Evolutionary conservation across 2,888 invertebrate species (phyloP).

Genomic region (Tineola bisselliella): DNA sequence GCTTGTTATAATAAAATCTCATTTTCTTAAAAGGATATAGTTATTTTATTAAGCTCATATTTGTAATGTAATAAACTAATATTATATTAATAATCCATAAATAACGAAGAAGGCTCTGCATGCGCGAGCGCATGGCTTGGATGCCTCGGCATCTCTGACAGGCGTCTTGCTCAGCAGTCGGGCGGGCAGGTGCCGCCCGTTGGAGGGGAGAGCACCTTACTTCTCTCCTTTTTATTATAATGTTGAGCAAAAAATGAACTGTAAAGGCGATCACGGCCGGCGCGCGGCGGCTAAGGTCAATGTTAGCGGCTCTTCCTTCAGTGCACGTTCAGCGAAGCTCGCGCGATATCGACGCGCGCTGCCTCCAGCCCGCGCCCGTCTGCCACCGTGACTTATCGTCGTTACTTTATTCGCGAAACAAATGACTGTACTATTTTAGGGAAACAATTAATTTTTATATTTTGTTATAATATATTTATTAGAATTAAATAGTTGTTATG

Average conservation of each 20-base stretch:
- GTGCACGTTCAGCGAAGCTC: constrained; percentile 59
- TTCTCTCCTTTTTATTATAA: constrained; percentile 64
- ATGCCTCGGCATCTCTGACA: constrained; percentile 6
- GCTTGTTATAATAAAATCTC: too few species aligned
- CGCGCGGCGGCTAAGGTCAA: constrained; percentile 52
- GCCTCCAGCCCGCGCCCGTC: constrained; percentile 47
- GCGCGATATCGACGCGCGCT: constrained; percentile 31
- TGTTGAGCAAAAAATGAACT: constrained; percentile 66
- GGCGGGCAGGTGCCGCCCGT: constrained; percentile 66
- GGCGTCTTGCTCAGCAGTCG: constrained; percentile 34
- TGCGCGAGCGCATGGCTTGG: constrained; percentile 32
- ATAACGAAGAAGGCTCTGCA: constrained; percentile 28
- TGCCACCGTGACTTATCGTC: constrained; percentile 24
- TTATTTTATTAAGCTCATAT: too few species aligned
- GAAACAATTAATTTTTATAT: neutral
- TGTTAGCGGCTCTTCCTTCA: constrained; percentile 66
- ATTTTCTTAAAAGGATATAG: too few species aligned
- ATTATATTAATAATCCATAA: constrained; percentile 30
- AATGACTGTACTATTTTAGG: neutral
- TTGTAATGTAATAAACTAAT: too few species aligned
- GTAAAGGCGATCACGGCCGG: constrained; percentile 68
- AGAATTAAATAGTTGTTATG: neutral
- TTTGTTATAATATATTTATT: neutral
- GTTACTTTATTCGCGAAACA: neutral
- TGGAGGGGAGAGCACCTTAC: constrained; percentile 63